Evolutionary conservation across 2,113 vertebrate genomes (phyloP), one percentile per base, ranked within the genome.

Genomic region (Ciconia boyciana): DNA sequence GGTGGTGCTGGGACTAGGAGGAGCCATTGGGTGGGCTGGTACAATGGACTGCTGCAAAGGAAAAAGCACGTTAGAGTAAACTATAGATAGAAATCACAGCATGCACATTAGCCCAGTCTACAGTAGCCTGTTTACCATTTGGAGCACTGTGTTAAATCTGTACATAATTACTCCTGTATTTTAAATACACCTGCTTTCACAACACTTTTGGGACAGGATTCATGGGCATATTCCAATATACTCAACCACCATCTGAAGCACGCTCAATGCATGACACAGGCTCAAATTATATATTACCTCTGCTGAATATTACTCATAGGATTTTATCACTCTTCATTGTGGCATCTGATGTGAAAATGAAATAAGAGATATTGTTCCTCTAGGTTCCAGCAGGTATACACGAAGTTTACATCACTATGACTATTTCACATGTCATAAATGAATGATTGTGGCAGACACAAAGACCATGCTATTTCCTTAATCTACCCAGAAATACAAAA

Each of bases 1-100:
- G 99, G 98, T 99, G 97, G 99, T 99, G 97, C 99, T 99, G 86
- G 99, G 99, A 96, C 99, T 99, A 97, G 99, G 99, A 91, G 99
- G 99, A 98, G 99, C 99, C 99, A 99, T 99, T 93, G 99, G 99
- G 87, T 99, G 98, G 70, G 98, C 97, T 91, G 98, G 98, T 96
- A 98, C 98, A 97, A 99, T 98, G 96, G 98, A 98, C 97, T 99
- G 99, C 99, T 99, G 98, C n/a, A 97, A 96, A 90, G 92, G 39
- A 96, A 96, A 66, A 48, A 82, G 87, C 25, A 7, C 0, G 0
- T 98, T 83, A 98, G 92, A 72, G 90, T 13, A 24, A 87, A 82
- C 36, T 15, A n/a, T 5, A 87, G 81, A 82, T 2, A 82, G 44
- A 25, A 91, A 85, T 20, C 16, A 1, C 76, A 89, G 80, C 34